phyloP scores from a whole-genome alignment of 2,797 vertebrate species.

The Erethizon dorsatum region DNA sequence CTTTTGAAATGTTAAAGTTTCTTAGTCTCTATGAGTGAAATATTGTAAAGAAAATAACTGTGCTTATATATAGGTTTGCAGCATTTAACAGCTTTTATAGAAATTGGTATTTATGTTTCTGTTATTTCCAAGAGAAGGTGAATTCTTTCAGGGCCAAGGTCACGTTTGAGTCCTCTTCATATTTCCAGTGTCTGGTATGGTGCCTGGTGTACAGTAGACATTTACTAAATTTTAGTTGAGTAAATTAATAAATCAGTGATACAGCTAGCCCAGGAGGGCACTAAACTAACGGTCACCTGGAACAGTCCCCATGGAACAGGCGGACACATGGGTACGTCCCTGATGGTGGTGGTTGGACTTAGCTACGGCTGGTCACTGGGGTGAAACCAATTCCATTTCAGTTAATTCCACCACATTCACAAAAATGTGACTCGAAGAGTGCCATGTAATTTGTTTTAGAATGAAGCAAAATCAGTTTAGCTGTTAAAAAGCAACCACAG shows the following conservation, averaged over 20 bases:
- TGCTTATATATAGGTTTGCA: background rate
- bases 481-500: background rate
- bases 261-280: accelerated
- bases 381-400: background rate
- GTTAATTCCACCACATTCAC: background rate
- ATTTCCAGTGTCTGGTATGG: background rate
- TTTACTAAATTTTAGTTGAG: background rate
- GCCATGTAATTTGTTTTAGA: background rate
- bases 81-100: background rate
- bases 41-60: background rate
- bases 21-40: background rate
- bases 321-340: accelerated
- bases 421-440: background rate
- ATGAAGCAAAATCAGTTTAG: background rate
- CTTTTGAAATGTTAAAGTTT: background rate
- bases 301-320: background rate
- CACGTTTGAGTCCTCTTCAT: accelerated
- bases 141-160: background rate
- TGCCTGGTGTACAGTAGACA: background rate
- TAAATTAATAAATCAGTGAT: background rate
- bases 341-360: background rate
- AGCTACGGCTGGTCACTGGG: background rate
- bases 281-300: background rate
- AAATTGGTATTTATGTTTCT: background rate
- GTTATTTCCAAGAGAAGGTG: background rate